Evolutionary conservation across 2,888 invertebrate genomes (phyloP), one percentile per base, ranked within the genome.

Genomic region (Meiosimyza decipiens): DNA sequence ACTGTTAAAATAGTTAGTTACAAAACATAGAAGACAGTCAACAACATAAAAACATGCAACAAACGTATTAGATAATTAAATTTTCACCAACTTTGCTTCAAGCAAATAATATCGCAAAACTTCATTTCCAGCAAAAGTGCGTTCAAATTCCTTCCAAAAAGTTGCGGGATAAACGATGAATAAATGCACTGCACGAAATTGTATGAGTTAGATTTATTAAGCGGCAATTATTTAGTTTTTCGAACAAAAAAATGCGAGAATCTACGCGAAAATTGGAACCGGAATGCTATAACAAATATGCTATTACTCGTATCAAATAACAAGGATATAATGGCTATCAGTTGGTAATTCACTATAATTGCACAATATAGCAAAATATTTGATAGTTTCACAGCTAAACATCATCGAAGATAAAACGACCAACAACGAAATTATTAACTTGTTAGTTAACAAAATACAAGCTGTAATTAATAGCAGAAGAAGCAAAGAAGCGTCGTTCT

Each of bases 1-100:
- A 22, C 22, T n/a, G 16, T 47, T 33, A 62, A 47, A 28, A 64
- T 9, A 50, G 15, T 51, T 51, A 64, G 51, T 51, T 50, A 64
- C 51, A 51, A 22, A 64, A 12, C 16, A 55, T 18, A 55, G 55
- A 55, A 55, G 1, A 57, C 28, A 40, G 52, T 7, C 40, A 33
- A 55, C 47, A 15, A 49, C 18, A 63, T 63, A 50, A 63, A 18
- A 67, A 47, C 33, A 60, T 59, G 60, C 33, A 51, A 71, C 12
- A 51, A 60, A 49, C 33, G 62, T 5, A 47, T 18, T 60, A 47
- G 22, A 40, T 12, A 60, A 47, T 13, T 55, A 40, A 63, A 51
- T 33, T 70, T 59, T 57, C 77, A 82, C 83, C 68, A 77, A 83
- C 83, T 83, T 80, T 80, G 82, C 75, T 82, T 83, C 40, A 83